Evolutionary conservation across 2,888 invertebrate species (phyloP).

Genomic region (Drosophila tripunctata): DNA sequence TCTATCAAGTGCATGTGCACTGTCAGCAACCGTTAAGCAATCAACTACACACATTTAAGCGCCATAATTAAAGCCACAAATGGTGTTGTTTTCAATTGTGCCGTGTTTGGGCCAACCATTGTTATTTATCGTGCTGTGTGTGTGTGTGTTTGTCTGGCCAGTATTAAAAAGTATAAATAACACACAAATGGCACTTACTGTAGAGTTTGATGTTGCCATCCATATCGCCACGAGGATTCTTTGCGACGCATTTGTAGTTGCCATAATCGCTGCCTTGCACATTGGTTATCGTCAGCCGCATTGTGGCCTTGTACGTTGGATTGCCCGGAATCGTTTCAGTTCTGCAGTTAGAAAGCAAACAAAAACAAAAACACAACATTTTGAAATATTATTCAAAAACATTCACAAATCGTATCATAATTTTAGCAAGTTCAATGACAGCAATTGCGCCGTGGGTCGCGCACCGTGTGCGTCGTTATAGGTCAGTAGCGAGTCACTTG

Average conservation of each 20-base stretch:
- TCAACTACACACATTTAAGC: constrained; percentile 33
- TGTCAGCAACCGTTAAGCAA: constrained; percentile 21
- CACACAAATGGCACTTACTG: constrained; percentile 87
- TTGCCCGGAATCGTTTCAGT: constrained; percentile 89
- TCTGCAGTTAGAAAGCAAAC: constrained; percentile 62
- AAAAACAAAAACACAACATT: constrained; percentile 13
- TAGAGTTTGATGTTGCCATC: constrained; percentile 95
- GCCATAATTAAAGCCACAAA: constrained; percentile 75
- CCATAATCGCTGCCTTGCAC: constrained; percentile 93
- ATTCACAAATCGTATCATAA: constrained; percentile 3
- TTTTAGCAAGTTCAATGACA: constrained; percentile 72
- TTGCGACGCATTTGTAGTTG: constrained; percentile 93
- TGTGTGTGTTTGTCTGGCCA: constrained; percentile 20
- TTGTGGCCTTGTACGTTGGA: constrained; percentile 93
- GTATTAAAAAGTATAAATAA: constrained; percentile 73
- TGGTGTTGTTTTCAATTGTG: constrained; percentile 58
- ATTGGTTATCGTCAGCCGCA: constrained; percentile 92
- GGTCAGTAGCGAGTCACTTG: constrained; percentile 48
- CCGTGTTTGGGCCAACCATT: constrained; percentile 29
- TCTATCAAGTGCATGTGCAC: constrained; percentile 9
- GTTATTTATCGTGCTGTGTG: constrained; percentile 50
- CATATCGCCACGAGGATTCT: constrained; percentile 95
- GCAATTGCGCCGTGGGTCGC: constrained; percentile 50
- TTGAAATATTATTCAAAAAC: not conserved
- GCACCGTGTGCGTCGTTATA: constrained; percentile 36